Evolutionary conservation across 1,140 invertebrate genomes (phyloP), one percentile per base, ranked within the genome.

Genomic region (Drosophila nikananu): DNA sequence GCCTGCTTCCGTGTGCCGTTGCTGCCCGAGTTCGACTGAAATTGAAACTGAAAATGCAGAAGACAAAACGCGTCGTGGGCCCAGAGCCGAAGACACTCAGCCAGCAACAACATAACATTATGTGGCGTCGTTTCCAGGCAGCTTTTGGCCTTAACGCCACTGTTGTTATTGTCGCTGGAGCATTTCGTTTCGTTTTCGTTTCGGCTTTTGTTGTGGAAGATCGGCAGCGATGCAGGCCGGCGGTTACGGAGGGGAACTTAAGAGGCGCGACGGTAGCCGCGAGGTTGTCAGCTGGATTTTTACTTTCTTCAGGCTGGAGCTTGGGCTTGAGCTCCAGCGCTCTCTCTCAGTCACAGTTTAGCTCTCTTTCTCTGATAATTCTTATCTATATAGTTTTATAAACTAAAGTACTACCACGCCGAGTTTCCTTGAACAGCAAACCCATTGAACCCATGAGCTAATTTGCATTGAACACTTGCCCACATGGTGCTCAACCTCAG

Each of bases 1-100:
- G 80, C 81, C 73, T 89, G 84, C 84, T 89, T 90, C 84, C 84
- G 84, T 89, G 51, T 90, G 86, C 84, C 86, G 73, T 77, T 90
- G 86, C 81, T 89, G 84, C 86, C 86, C 86, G 84, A 81, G 70
- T 86, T 89, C 86, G 79, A 89, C 84, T 89, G 86, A 89, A 89
- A 89, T 86, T 89, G 81, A 90, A 90, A 89, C 81, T 89, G 81
- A 87, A 78, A 77, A 67, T 75, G 81, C 78, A 79, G 84, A 90
- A 89, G 78, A 86, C 79, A 86, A 86, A 83, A 83, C 76, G 64
- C 71, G 63, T 67, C 68, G 54, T 52, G 44, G 62, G 65, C 72
- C 75, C 46, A n/a, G 25, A 52, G 51, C 51, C 51, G 72, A 66
- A 68, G 67, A 76, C 77, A 65, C 48, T 54, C 67, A 25, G 48